Evolutionary conservation across 2,113 vertebrate genomes (phyloP), one percentile per base, ranked within the genome.

Genomic region (Ictidomys tridecemlineatus): DNA sequence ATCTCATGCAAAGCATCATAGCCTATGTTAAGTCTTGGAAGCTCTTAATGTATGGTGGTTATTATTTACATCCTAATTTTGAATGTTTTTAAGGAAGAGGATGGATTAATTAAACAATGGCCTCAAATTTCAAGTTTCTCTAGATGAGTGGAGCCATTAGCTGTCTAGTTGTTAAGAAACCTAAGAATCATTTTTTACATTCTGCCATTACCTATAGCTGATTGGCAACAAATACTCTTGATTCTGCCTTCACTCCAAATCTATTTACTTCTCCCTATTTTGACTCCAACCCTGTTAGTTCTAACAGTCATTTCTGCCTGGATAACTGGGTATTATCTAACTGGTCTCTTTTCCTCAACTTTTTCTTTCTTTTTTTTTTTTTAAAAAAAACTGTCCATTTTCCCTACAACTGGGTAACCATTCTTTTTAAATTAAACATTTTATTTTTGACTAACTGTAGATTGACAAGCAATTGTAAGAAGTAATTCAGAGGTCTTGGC

Each of bases 1-100:
- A 17, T 93, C 93, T 95, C 76, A 78, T 76, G 96, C 30, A 82
- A 26, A 89, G n/a, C 16, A 17, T 8, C 9, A 14, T 82, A 65
- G 6, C 39, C 32, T 83, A 20, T 80, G 67, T 74, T 56, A 72
- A 91, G 58, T 74, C 24, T 58, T 22, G 67, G 61, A 77, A 83
- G 77, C 79, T 76, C 53, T 97, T 95, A 34, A 24, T 72, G 4
- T 80, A 1, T 77, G 39, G 56, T 34, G 34, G 48, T 5, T n/a
- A 48, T 51, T 89, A 13, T 67, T 83, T 94, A 89, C 32, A 73
- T 65, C 30, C 74, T 86, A 65, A 74, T 45, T 61, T 8, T 84
- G 45, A 85, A 30, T 48, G 16, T 39, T 92, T 84, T 83, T 58
- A 58, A 83, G 70, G 70, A 90, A 84, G 82, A 63, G 13, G n/a